Base-by-base conservation (phyloP, 1,140 invertebrate genomes). In the Tetramorium simillimum region DNA sequence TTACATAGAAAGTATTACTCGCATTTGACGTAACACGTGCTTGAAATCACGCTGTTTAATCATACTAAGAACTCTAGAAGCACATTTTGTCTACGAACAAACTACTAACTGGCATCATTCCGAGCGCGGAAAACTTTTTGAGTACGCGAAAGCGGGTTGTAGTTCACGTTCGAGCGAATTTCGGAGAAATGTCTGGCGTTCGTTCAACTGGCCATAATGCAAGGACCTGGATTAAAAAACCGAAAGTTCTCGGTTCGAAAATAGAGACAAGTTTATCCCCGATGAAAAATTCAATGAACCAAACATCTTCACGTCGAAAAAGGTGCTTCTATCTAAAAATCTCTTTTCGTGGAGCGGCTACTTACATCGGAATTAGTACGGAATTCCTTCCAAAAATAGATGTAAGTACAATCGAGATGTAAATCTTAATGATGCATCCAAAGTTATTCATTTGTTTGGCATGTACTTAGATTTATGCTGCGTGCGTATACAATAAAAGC, bases 161-260 rank as follows among this genome's bases (percentile, higher is more conserved):
- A 87, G 82, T 82, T 73, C 63, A 51, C 46, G 21, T 70, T 70
- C 72, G 73, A 67, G 69, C 62, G 63, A 85, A 80, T 86, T 76
- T 86, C 76, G 24, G 70, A 51, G 72, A 76, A 78, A 60, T 85
- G 69, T 86, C 84, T 86, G 65, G 72, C 89, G 51, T 81, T 70
- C 86, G 86, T 78, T 85, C 65, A 81, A 53, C 46, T 70, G 63
- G 33, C 58, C 67, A 75, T 81, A 81, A 84, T 75, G 60, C 37
- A 28, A 73, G 53, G 40, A 40, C 16, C 16, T 18, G 21, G 16
- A 73, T 51, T 46, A 58, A 75, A 75, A 75, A 75, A 49, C n/a
- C 9, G 21, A n/a, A 6, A 58, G 24, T 73, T 82, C 9, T 53
- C 46, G 49, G 21, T n/a, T 53, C 14, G 14, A 40, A 73, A 84